phyloP scores from a whole-genome alignment of 2,113 vertebrate species.

The Vulpes ferrilata region DNA sequence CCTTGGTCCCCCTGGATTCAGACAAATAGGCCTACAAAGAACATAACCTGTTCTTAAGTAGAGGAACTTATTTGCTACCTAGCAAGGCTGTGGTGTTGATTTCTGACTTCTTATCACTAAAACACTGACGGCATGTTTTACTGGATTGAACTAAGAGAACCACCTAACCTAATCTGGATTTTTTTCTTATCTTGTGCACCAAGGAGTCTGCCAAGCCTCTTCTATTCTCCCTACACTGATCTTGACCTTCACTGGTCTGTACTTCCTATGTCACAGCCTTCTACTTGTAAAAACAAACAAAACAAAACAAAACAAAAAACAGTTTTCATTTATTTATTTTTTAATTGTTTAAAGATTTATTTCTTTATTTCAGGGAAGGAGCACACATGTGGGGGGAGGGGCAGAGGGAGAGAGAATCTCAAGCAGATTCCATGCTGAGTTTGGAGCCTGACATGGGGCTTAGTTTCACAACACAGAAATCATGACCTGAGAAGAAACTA shows the following conservation, averaged over 20 bases:
- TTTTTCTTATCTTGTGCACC: neutral
- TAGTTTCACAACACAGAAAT: no score
- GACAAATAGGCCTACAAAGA: neutral
- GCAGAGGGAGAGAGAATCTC: no score
- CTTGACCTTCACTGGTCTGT: neutral
- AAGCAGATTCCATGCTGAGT: no score
- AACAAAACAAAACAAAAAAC: neutral
- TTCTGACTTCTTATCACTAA: constrained; percentile 29
- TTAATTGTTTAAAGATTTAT: neutral
- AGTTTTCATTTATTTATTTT: neutral
- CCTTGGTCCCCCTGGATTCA: neutral
- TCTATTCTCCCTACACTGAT: neutral
- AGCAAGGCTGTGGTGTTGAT: neutral
- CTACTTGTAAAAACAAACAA: neutral
- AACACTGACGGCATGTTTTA: neutral
- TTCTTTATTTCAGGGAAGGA: no score
- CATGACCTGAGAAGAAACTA: no score
- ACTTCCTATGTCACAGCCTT: neutral
- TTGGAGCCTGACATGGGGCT: no score
- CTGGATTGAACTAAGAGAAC: neutral
- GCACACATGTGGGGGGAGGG: no score
- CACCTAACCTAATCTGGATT: neutral
- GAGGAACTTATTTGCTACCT: neutral
- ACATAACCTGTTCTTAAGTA: neutral
- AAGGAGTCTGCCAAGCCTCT: neutral